phyloP scores from a whole-genome alignment of 2,113 vertebrate genomes.

The Erpornis zantholeuca region DNA sequence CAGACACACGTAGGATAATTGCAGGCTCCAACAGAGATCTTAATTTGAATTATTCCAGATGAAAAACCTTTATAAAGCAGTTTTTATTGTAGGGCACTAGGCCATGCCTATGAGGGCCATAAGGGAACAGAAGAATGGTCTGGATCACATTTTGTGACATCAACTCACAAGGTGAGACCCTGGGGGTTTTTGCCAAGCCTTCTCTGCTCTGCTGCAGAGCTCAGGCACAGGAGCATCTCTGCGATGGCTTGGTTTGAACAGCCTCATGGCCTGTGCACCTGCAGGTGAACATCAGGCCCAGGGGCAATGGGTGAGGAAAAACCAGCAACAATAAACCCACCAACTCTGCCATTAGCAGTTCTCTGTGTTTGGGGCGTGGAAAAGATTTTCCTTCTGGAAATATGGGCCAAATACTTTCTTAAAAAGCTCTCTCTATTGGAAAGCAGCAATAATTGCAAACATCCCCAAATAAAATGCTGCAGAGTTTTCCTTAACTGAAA shows the following conservation, averaged over 20 bases:
- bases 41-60: not conserved
- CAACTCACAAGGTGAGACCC: not conserved
- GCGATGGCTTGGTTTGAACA: not conserved
- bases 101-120: not conserved
- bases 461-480: not conserved
- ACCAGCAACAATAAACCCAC: not conserved
- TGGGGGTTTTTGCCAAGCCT: not conserved
- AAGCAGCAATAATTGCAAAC: not conserved
- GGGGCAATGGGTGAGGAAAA: not conserved
- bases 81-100: not conserved
- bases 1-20: not conserved
- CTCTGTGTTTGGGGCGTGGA: not conserved
- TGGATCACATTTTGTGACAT: not conserved
- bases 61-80: not conserved
- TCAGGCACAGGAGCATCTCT: not conserved
- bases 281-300: not conserved
- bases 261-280: no score
- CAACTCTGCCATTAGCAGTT: not conserved
- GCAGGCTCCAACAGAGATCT: not conserved
- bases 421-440: not conserved
- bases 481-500: not conserved
- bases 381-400: not conserved
- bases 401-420: not conserved
- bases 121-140: not conserved
- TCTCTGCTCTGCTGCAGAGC: not conserved